phyloP scores from a whole-genome alignment of 2,113 vertebrate genomes.

The Antigone vipio region DNA sequence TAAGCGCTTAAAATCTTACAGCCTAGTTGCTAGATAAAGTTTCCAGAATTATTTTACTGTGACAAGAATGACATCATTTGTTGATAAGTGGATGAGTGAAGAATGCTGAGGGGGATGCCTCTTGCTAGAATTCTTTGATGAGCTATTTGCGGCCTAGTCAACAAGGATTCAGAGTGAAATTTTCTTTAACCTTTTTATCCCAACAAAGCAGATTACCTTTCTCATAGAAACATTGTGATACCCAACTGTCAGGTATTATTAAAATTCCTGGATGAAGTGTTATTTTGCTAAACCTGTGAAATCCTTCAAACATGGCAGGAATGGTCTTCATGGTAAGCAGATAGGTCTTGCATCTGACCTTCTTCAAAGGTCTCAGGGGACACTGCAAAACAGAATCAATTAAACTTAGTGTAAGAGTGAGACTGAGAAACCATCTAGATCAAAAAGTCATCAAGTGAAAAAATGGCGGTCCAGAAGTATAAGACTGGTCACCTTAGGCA shows the following conservation, averaged over 20 bases:
- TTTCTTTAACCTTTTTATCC: not conserved
- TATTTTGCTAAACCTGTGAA: not conserved
- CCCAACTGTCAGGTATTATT: not conserved
- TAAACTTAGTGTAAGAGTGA: not conserved
- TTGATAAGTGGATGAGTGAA: not conserved
- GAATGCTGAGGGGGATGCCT: not conserved
- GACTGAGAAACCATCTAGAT: not conserved
- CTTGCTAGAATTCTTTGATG: not conserved
- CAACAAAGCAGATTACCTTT: not conserved
- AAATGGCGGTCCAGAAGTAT: not conserved
- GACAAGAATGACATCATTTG: not conserved
- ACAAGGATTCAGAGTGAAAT: not conserved
- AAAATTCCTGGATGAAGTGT: not conserved
- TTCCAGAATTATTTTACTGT: not conserved
- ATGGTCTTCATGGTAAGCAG: not conserved
- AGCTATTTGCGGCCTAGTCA: not conserved
- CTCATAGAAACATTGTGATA: not conserved
- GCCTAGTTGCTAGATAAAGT: not conserved
- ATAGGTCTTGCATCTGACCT: not conserved
- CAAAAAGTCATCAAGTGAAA: not conserved
- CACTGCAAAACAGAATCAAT: not conserved
- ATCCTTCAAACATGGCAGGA: not conserved
- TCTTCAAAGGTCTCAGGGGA: not conserved
- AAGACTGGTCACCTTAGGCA: not conserved
- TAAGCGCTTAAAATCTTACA: not conserved